Evolutionary conservation across 1,140 invertebrate genomes (phyloP).

Genomic region (Calephelis virginiensis): DNA sequence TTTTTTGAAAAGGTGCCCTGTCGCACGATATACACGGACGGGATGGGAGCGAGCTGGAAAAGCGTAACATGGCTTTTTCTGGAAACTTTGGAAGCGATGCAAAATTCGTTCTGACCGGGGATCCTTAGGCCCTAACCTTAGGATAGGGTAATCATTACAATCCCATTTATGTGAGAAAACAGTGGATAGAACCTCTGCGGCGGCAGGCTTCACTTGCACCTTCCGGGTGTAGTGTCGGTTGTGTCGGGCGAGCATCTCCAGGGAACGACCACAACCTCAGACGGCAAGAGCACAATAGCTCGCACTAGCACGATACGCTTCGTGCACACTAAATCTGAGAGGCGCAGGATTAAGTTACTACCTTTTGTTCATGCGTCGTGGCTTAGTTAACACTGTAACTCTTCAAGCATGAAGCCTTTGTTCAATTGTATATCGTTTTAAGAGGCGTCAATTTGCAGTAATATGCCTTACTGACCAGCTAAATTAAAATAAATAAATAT

Average conservation of each 20-base stretch:
- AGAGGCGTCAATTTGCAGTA: no score
- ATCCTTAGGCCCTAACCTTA: no score
- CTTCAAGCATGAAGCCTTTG: not conserved
- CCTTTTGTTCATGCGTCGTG: slow-evolving; percentile 18
- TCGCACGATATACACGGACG: no score
- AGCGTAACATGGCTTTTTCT: no score
- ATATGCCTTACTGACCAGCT: no score
- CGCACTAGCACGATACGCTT: not conserved
- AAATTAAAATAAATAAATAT: no score
- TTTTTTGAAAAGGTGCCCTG: no score
- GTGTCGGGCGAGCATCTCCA: slow-evolving; percentile 42
- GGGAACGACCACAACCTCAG: slow-evolving; percentile 11
- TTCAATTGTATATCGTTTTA: not conserved
- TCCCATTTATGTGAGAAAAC: no score
- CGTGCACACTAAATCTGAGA: not conserved
- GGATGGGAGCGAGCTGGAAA: no score
- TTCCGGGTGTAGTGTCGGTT: slow-evolving; percentile 47
- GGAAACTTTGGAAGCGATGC: no score
- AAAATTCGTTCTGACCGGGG: no score
- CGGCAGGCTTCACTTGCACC: slow-evolving; percentile 47
- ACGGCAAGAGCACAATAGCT: not conserved
- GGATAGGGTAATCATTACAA: no score
- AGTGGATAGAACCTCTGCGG: slow-evolving; percentile 32
- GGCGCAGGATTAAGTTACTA: slow-evolving; percentile 21
- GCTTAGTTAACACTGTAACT: not conserved